A percentile compares a stretch with the other conserved stretches of the same genome.
Evolutionary conservation across 2,113 vertebrate genomes (phyloP).

Genomic region (Micromys minutus): DNA sequence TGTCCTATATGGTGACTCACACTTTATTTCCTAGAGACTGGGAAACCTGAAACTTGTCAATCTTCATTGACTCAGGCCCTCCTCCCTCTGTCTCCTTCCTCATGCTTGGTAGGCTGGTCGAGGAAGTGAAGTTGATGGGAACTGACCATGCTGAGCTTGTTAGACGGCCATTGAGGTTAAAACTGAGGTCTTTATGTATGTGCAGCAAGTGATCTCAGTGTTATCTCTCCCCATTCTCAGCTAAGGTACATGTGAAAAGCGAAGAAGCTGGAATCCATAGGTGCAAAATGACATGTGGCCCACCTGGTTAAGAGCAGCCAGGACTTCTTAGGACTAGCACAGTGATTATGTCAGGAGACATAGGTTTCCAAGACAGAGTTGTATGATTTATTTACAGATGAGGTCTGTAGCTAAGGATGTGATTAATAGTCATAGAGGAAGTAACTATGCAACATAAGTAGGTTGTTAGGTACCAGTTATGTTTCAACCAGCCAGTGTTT

Average conservation of each 20-base stretch:
- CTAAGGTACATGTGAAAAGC: not conserved
- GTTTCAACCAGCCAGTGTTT: not conserved
- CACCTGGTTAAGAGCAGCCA: not conserved
- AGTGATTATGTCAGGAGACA: not conserved
- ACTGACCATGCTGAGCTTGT: not conserved
- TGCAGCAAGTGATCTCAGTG: not conserved
- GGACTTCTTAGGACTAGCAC: not conserved
- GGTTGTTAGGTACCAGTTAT: not conserved
- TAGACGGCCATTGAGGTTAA: no score
- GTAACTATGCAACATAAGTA: not conserved
- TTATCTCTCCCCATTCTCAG: not conserved
- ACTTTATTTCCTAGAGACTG: not conserved
- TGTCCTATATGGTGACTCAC: not conserved
- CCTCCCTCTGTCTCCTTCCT: not conserved
- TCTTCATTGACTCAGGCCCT: not conserved
- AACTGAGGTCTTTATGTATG: no score
- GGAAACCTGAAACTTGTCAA: not conserved
- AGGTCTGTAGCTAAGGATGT: not conserved
- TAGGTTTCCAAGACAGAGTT: not conserved
- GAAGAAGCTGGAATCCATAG: not conserved
- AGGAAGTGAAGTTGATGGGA: not conserved
- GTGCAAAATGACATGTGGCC: not conserved
- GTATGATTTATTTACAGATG: slow-evolving; percentile 17
- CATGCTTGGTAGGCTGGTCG: not conserved
- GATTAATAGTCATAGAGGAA: slow-evolving; percentile 4